A percentile compares a stretch with the other conserved stretches of the same genome.
phyloP scores from a whole-genome alignment of 2,888 invertebrate species.

The Diachrysia chrysitis region DNA sequence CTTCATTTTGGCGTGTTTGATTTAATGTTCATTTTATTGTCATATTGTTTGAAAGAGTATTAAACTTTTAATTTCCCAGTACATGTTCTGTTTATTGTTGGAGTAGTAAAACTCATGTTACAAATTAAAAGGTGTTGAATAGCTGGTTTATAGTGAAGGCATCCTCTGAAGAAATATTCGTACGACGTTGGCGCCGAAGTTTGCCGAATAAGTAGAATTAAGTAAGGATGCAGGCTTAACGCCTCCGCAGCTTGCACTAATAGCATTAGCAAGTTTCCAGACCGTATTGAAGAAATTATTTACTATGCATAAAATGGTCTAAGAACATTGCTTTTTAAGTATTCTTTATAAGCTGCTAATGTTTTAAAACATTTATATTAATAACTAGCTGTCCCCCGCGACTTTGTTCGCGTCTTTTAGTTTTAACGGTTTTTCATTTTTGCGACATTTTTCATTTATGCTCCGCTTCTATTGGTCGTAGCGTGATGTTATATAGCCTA shows the following conservation, averaged over 20 bases:
- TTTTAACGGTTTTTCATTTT: too few relatives aligned
- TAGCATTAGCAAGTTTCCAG: conserved; percentile 88
- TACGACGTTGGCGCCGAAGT: conserved; percentile 65
- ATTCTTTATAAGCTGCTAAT: background rate
- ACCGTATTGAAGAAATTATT: conserved; percentile 81
- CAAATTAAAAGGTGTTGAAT: conserved; percentile 15
- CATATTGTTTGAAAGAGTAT: conserved; percentile 52
- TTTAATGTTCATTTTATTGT: conserved; percentile 58
- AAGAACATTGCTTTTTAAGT: background rate
- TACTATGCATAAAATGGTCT: conserved; percentile 15
- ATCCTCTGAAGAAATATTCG: conserved; percentile 52
- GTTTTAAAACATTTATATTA: background rate
- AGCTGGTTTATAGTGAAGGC: conserved; percentile 15
- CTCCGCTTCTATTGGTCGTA: too few relatives aligned
- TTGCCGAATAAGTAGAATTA: conserved; percentile 85
- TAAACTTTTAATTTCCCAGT: conserved; percentile 43
- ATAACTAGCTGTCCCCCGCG: too few relatives aligned
- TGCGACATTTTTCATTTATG: too few relatives aligned
- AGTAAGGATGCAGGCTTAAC: conserved; percentile 86
- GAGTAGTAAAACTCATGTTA: background rate
- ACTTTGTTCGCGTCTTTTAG: too few relatives aligned
- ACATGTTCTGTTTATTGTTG: conserved; percentile 17
- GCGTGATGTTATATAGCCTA: too few relatives aligned
- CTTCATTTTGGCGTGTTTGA: conserved; percentile 62
- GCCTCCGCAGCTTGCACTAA: conserved; percentile 83